A percentile compares a stretch with the other conserved stretches of the same genome.
phyloP scores from a whole-genome alignment of 2,113 vertebrate genomes.

The Corythoichthys haematopterus region DNA sequence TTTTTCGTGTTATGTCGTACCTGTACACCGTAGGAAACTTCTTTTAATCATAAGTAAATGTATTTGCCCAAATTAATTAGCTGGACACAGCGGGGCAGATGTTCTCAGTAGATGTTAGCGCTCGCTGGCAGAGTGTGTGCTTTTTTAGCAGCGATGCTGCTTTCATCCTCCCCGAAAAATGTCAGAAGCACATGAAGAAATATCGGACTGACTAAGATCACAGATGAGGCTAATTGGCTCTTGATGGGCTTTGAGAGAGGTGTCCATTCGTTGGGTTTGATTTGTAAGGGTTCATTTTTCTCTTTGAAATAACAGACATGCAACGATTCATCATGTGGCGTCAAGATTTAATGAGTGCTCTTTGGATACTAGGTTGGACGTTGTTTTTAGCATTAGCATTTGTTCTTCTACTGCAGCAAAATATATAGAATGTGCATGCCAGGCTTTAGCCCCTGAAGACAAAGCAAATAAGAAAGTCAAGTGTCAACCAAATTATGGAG shows the following conservation, averaged over 20 bases:
- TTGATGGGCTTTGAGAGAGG: constrained; percentile 29
- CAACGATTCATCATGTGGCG: constrained; percentile 31
- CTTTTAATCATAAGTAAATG: not conserved
- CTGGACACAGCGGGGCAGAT: not conserved
- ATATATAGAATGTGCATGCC: not conserved
- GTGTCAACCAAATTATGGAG: not conserved
- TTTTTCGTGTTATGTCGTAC: not conserved
- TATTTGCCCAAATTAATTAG: constrained; percentile 8
- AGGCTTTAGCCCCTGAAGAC: not conserved
- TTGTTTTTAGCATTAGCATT: not conserved
- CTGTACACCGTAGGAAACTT: not conserved
- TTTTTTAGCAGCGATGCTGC: constrained; percentile 2
- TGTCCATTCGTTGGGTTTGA: constrained; percentile 39
- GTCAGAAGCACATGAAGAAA: constrained; percentile 20
- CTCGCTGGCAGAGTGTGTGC: constrained; percentile 7
- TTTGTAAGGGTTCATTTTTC: constrained; percentile 40
- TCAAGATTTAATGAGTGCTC: not conserved
- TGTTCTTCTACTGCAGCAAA: not conserved
- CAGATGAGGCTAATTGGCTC: constrained; percentile 43
- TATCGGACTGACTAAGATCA: constrained; percentile 29
- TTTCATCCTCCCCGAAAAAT: constrained; percentile 20
- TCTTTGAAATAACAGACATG: constrained; percentile 14
- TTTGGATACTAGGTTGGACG: not conserved
- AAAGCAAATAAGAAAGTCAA: not conserved
- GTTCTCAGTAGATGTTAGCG: constrained; percentile 8